A percentile compares a stretch with the other conserved stretches of the same genome.
Conservation (phyloP, 1,140 invertebrate species). For the Xylocopa sonorina region DNA sequence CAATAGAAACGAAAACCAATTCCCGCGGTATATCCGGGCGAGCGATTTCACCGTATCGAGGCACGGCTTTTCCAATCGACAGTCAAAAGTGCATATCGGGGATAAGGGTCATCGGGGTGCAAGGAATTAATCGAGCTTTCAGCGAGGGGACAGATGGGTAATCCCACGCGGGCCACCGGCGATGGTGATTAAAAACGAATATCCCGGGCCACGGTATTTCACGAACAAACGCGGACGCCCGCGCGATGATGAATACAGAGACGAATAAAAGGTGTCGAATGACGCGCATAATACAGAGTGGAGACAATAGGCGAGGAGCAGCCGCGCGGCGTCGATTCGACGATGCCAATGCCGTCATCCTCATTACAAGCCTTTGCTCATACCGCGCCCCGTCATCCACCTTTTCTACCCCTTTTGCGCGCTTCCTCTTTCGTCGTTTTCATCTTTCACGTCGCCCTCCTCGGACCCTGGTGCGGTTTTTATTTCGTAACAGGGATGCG, state of each 20-base stretch:
- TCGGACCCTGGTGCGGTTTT: slow-evolving; percentile 42
- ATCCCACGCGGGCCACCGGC: background rate
- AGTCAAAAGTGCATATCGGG: background rate
- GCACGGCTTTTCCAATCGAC: background rate
- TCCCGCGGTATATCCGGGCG: no score
- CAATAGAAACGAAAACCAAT: background rate
- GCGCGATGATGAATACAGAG: slow-evolving; percentile 25
- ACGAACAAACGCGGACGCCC: slow-evolving; percentile 38
- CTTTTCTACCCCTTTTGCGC: background rate
- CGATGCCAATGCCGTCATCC: slow-evolving; percentile 65
- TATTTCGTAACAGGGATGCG: slow-evolving; percentile 67
- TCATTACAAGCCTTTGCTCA: slow-evolving; percentile 36
- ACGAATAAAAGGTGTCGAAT: slow-evolving; percentile 58
- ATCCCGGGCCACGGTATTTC: slow-evolving; percentile 5
- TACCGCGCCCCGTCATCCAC: background rate
- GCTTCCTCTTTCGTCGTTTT: background rate
- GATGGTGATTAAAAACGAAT: slow-evolving; percentile 25
- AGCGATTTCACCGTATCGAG: background rate
- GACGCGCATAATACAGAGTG: slow-evolving; percentile 57
- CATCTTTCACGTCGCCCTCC: background rate
- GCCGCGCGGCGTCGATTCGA: slow-evolving; percentile 69
- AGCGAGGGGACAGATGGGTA: background rate
- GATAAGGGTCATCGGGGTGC: slow-evolving; percentile 12
- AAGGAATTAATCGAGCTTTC: slow-evolving; percentile 16
- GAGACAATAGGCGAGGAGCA: slow-evolving; percentile 69